Evolutionary conservation across 2,797 vertebrate species (phyloP).

Genomic region (Tympanoctomys barrerae): DNA sequence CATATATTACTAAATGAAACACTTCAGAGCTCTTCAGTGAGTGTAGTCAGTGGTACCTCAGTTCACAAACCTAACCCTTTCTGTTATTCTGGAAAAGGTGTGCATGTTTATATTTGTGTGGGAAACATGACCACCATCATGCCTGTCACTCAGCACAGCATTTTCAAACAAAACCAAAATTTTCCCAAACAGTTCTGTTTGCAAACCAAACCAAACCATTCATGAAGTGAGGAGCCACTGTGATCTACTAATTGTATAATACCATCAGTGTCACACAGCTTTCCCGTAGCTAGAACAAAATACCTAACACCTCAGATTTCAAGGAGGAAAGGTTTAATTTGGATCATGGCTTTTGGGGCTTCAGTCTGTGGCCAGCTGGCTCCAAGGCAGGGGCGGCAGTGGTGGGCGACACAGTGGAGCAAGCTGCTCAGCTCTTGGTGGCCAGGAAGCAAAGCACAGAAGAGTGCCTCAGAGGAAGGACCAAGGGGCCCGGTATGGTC

Average conservation of each 20-base stretch:
- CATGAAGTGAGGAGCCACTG: background rate
- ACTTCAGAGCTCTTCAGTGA: background rate
- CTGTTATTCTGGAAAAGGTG: background rate
- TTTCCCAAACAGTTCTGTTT: background rate
- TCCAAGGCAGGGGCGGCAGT: background rate
- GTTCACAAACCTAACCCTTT: background rate
- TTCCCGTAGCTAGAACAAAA: background rate
- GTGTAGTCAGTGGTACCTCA: background rate
- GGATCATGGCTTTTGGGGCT: background rate
- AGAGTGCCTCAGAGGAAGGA: background rate
- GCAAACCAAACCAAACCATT: background rate
- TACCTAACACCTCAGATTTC: background rate
- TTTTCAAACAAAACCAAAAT: background rate
- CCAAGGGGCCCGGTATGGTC: background rate
- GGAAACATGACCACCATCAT: background rate
- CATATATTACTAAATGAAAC: constrained; percentile 4
- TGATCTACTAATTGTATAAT: background rate
- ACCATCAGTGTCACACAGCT: background rate
- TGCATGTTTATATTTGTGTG: background rate
- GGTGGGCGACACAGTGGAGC: background rate
- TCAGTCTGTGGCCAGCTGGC: background rate
- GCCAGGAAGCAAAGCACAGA: background rate
- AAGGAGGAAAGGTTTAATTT: background rate
- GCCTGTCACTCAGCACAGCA: background rate
- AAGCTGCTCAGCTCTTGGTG: background rate